phyloP scores from a whole-genome alignment of 2,113 vertebrate genomes.

The Neodontobutis hainanensis region DNA sequence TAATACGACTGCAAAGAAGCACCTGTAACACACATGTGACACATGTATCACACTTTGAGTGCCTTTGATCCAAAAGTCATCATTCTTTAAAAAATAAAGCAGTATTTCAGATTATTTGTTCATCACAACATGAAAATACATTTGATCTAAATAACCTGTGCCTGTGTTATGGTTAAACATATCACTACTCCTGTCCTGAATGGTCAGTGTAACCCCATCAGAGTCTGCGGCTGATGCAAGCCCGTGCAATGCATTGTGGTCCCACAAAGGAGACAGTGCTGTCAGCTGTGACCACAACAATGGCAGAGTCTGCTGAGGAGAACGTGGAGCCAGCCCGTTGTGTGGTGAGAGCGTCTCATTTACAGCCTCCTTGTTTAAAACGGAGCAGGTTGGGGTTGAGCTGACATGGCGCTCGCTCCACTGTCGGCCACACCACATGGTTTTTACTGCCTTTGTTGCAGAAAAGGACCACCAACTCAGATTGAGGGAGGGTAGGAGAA shows the following conservation, averaged over 20 bases:
- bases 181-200: background rate
- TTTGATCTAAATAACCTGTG: background rate
- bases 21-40: too few relatives aligned
- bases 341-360: background rate
- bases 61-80: too few relatives aligned
- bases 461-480: conserved; percentile 21
- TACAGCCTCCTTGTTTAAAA: conserved; percentile 8
- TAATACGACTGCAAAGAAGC: too few relatives aligned
- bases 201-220: conserved; percentile 1
- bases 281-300: background rate
- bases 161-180: background rate
- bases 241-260: conserved; percentile 17
- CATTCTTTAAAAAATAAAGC: background rate
- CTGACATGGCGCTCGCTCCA: conserved; percentile 6
- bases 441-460: conserved; percentile 35
- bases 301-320: background rate
- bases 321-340: background rate
- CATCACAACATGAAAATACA: too few relatives aligned
- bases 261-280: background rate
- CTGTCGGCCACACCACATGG: background rate
- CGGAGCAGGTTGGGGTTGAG: conserved; percentile 1
- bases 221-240: conserved; percentile 40
- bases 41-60: too few relatives aligned
- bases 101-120: background rate
- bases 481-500: background rate